Evolutionary conservation across 2,113 vertebrate species (phyloP), one percentile per base, ranked within the genome.

Genomic region (Pituophis catenifer): DNA sequence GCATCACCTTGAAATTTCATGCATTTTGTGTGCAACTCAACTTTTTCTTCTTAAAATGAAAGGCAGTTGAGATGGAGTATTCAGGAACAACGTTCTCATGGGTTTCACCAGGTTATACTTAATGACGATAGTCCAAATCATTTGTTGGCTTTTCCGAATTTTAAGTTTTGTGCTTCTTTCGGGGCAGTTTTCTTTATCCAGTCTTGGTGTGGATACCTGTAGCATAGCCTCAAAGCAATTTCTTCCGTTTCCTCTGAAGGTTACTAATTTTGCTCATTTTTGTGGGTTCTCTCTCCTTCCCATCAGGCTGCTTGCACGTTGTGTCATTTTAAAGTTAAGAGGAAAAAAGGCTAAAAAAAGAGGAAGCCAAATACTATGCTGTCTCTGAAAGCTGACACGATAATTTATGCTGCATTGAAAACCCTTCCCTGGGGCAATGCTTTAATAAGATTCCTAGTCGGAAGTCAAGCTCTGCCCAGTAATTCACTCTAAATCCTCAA

Each of bases 371-470:
- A 87, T 95, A 94, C 93, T 62, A 92, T 55, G 24, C 90, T 38
- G 94, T 96, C 95, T 96, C 96, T 97, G 97, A 96, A 96, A 96
- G 89, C 95, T 97, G 96, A 95, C 95, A 95, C 0, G 90, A 96
- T 96, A 96, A 97, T 96, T 97, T 96, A 96, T 94, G 94, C 95
- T 94, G 93, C 96, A 93, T 97, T 96, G 93, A 96, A 97, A 97
- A 96, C 93, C 95, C 93, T 97, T 96, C 97, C 97, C 96, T 95
- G 97, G 95, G 98, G 97, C 96, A 95, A 94, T 95, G 93, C 96
- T 97, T 98, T 98, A 98, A 97, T 97, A 97, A 96, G 96, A 96
- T 96, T 97, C 93, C 91, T 93, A 96, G 95, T 97, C 95, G 96
- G 95, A 96, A 97, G 96, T 96, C 95, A 97, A 96, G 97, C 93